A percentile compares a stretch with the other conserved stretches of the same genome.
These are phyloP conservation scores for Hemibates koningsi DNA, from an alignment of 2,113 vertebrate species.

Conservation along the genomic window DNA sequence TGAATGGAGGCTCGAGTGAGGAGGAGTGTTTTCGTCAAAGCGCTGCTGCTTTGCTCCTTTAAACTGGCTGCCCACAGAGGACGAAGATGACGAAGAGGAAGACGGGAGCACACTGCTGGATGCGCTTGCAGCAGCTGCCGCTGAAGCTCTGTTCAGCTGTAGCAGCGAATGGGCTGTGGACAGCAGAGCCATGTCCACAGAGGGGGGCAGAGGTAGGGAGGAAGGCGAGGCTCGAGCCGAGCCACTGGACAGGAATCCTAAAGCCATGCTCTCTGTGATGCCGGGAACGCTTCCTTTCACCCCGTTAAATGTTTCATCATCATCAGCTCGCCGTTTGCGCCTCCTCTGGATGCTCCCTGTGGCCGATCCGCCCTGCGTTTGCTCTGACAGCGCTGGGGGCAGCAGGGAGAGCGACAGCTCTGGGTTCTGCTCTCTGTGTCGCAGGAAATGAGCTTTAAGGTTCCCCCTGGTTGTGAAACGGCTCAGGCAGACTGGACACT, in stretches of 20 bases:
- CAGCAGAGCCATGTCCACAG: conserved; percentile 74
- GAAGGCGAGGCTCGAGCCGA: conserved; percentile 63
- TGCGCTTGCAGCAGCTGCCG: conserved; percentile 58
- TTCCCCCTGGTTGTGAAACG: conserved; percentile 91
- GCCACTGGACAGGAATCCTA: conserved; percentile 65
- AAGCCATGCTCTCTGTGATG: conserved; percentile 65
- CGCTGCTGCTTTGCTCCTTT: conserved; percentile 74
- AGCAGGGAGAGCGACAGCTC: conserved; percentile 88
- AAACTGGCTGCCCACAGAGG: conserved; percentile 65
- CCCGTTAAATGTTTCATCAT: conserved; percentile 66
- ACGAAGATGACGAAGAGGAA: conserved; percentile 65
- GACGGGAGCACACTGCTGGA: conserved; percentile 56
- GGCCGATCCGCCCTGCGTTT: conserved; percentile 55
- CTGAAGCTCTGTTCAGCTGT: conserved; percentile 72
- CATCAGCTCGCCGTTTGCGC: conserved; percentile 69
- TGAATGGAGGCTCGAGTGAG: conserved; percentile 63
- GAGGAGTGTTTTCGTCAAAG: conserved; percentile 79
- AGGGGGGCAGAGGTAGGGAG: conserved; percentile 72
- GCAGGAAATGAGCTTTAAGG: conserved; percentile 89
- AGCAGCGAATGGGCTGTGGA: conserved; percentile 76
- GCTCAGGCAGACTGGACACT: conserved; percentile 88
- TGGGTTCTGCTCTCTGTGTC: conserved; percentile 87
- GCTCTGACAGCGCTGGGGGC: conserved; percentile 73
- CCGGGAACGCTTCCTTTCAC: conserved; percentile 64
- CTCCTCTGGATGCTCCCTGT: conserved; percentile 63